phyloP scores from a whole-genome alignment of 2,797 vertebrate species.

The Pangasius krempfi region DNA sequence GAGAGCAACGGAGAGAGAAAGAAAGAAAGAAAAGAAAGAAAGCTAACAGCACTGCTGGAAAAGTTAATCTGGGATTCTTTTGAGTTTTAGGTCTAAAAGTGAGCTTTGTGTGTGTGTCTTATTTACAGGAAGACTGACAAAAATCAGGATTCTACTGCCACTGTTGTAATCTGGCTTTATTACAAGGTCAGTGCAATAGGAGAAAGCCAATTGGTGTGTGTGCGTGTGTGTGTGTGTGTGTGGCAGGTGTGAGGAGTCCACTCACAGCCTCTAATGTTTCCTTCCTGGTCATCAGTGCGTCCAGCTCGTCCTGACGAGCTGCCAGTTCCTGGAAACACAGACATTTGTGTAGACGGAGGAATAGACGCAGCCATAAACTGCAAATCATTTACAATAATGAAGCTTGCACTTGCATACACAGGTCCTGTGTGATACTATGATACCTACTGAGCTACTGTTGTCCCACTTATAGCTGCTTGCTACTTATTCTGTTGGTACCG shows the following conservation, averaged over 20 bases:
- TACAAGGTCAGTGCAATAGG: not conserved
- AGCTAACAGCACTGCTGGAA: not conserved
- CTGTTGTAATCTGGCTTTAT: not conserved
- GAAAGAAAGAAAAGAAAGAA: not conserved
- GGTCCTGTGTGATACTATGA: not conserved
- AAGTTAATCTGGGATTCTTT: not conserved
- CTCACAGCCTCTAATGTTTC: conserved; percentile 85
- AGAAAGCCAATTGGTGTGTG: not conserved
- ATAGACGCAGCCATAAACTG: not conserved
- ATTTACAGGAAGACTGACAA: not conserved
- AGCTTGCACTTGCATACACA: not conserved
- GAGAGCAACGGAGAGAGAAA: not conserved
- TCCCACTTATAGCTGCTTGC: no score
- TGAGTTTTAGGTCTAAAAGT: not conserved
- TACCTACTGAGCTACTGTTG: not conserved
- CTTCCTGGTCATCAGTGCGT: conserved; percentile 82
- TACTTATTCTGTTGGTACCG: not conserved
- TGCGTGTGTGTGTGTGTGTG: not conserved
- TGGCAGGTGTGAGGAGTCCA: conserved; percentile 43
- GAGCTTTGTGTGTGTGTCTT: no score
- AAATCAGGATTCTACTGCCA: not conserved
- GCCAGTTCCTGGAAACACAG: conserved; percentile 77
- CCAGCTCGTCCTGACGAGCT: conserved; percentile 88
- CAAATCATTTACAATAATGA: conserved; percentile 1
- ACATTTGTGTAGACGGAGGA: not conserved